These are phyloP conservation scores for Mormoops blainvillei DNA, from an alignment of 2,113 vertebrate species.

Conservation along the genomic window DNA sequence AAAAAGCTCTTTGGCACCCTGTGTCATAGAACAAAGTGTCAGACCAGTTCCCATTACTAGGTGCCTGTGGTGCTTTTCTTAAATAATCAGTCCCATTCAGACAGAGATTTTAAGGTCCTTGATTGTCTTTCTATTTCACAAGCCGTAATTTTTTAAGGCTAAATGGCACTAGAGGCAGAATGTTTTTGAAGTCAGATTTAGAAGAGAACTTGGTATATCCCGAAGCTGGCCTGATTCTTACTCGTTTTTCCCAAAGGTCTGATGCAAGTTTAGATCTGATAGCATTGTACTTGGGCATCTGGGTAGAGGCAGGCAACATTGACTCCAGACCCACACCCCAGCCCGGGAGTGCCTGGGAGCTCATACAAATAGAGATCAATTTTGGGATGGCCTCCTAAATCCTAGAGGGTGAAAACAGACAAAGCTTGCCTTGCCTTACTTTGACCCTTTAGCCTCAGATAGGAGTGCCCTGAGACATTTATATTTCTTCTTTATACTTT, in stretches of 20 bases:
- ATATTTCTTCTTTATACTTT: slow-evolving; percentile 11
- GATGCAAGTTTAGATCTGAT: neutral
- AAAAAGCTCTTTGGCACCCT: slow-evolving; percentile 63
- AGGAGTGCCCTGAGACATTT: neutral
- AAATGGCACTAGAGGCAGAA: slow-evolving; percentile 40
- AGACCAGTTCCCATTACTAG: slow-evolving; percentile 39
- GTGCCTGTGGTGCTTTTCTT: slow-evolving; percentile 57
- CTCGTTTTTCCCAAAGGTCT: neutral
- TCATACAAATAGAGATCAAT: neutral
- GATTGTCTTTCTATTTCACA: slow-evolving; percentile 36
- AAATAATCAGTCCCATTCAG: slow-evolving; percentile 62
- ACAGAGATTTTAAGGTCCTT: slow-evolving; percentile 43
- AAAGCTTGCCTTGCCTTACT: neutral
- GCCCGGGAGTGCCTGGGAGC: neutral
- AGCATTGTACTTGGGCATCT: neutral
- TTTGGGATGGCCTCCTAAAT: neutral
- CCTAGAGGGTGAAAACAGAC: neutral
- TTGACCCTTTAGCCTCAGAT: neutral
- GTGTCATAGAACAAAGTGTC: slow-evolving; percentile 61
- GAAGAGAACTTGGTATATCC: slow-evolving; percentile 38
- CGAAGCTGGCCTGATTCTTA: slow-evolving; percentile 31
- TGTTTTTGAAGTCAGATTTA: slow-evolving; percentile 51
- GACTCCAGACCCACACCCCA: neutral
- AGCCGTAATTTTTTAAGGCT: slow-evolving; percentile 36
- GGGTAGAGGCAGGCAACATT: neutral